Percentiles rank a stretch among this genome's conserved stretches.
Conservation (phyloP, 2,797 vertebrate genomes). For the Acanthurus tractus region DNA sequence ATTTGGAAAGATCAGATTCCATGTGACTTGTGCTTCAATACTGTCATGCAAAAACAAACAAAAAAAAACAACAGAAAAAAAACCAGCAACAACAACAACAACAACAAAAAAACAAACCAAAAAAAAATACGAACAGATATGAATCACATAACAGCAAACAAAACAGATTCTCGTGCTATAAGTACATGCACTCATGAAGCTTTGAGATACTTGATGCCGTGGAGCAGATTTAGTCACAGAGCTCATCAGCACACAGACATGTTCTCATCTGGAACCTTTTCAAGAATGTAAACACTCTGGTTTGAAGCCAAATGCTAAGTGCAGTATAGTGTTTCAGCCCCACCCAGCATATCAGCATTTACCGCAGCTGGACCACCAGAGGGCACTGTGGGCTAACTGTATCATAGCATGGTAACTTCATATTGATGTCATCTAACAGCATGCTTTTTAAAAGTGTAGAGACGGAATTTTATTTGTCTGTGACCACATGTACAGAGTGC, state of each 20-base stretch:
- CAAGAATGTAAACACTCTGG: slow-evolving; percentile 52
- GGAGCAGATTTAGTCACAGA: slow-evolving; percentile 1
- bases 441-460: slow-evolving; percentile 17
- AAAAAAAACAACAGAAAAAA: no score
- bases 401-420: slow-evolving; percentile 15
- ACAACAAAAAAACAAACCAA: no score
- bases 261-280: slow-evolving; percentile 40
- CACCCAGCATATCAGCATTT: slow-evolving; percentile 23
- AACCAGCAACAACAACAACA: no score
- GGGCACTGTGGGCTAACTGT: slow-evolving; percentile 65
- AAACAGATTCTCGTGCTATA: slow-evolving; percentile 9
- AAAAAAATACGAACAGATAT: no score
- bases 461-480: slow-evolving; percentile 24
- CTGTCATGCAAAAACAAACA: neutral
- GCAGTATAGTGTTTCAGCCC: slow-evolving; percentile 25
- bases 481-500: slow-evolving; percentile 34
- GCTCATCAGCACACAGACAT: slow-evolving; percentile 26
- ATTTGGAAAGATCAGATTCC: no score
- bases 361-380: slow-evolving; percentile 67
- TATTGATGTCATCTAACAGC: slow-evolving; percentile 22
- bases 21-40: no score
- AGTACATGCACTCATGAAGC: slow-evolving; percentile 13
- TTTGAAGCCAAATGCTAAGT: slow-evolving; percentile 34
- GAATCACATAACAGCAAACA: no score
- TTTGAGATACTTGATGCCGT: slow-evolving; percentile 14